Conservation (phyloP, 35 echinoderm and acorn worm species). For the Diadema setosum region DNA sequence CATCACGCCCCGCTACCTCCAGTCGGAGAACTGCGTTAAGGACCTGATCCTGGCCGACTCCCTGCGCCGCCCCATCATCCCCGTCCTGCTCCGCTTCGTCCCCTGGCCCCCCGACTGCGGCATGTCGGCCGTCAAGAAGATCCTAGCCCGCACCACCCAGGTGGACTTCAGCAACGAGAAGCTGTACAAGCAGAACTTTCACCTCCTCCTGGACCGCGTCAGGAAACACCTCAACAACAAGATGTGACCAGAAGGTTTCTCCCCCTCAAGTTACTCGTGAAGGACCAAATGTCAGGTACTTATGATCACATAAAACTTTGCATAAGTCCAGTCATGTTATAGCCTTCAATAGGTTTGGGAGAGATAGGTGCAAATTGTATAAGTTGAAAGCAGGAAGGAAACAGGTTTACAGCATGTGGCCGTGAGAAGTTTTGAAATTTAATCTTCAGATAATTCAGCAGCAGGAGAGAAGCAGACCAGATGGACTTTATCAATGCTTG, state of each 20-base stretch:
- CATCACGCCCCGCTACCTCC: conserved; percentile 85
- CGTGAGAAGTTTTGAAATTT: too few species aligned
- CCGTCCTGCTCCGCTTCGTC: conserved; percentile 73
- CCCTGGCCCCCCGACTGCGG: conserved; percentile 91
- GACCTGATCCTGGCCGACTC: conserved; percentile 89
- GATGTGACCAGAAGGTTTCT: background rate
- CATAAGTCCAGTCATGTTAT: too few species aligned
- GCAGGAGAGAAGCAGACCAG: too few species aligned
- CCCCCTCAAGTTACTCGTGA: too few species aligned
- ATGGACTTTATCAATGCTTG: too few species aligned
- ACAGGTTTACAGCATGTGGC: too few species aligned
- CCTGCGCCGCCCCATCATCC: conserved; percentile 66
- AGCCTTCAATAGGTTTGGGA: too few species aligned
- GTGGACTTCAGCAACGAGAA: conserved; percentile 94
- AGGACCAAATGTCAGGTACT: too few species aligned
- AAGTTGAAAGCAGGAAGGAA: too few species aligned
- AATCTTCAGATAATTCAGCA: too few species aligned
- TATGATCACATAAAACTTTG: too few species aligned
- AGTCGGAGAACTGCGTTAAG: conserved; percentile 87
- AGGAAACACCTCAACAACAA: conserved; percentile 49
- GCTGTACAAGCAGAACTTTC: conserved; percentile 94
- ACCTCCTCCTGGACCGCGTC: conserved; percentile 64
- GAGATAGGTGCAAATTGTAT: too few species aligned
- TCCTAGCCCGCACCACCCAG: conserved; percentile 65
- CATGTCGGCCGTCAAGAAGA: conserved; percentile 73